Conservation (phyloP, 2,888 invertebrate species). For the Apotomis betuletana region DNA sequence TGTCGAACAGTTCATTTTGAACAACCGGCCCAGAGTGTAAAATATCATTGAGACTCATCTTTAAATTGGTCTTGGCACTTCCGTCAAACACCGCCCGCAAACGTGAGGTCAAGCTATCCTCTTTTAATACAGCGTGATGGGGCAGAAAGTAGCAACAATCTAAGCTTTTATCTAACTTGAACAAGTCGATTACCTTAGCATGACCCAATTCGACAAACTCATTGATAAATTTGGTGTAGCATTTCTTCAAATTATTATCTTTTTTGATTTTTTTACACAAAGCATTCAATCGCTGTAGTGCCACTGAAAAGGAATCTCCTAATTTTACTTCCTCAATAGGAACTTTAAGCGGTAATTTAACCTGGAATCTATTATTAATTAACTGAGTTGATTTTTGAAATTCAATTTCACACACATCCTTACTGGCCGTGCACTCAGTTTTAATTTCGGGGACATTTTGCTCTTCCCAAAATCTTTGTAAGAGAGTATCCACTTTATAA, state of each 20-base stretch:
- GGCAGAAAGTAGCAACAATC: not conserved
- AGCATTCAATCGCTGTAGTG: not conserved
- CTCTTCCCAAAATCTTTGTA: no score
- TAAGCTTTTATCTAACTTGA: not conserved
- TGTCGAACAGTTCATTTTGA: not conserved
- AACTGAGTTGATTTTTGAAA: no score
- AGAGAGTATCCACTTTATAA: not conserved
- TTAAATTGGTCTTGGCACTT: conserved; percentile 4
- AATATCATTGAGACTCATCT: conserved; percentile 1
- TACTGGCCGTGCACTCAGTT: no score
- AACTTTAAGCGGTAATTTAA: not conserved
- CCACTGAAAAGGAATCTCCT: not conserved
- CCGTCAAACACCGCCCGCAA: not conserved
- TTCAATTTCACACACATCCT: no score
- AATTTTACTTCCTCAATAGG: not conserved
- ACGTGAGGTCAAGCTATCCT: not conserved
- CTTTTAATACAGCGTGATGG: not conserved
- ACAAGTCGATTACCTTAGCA: conserved; percentile 1
- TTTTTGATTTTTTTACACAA: not conserved
- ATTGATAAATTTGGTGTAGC: not conserved
- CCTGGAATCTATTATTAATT: not conserved
- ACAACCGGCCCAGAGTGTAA: not conserved
- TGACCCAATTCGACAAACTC: not conserved
- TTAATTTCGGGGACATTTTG: no score
- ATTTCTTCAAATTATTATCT: not conserved